Conservation (phyloP, 1,140 invertebrate genomes). For the Aphaenogaster ashmeadi region DNA sequence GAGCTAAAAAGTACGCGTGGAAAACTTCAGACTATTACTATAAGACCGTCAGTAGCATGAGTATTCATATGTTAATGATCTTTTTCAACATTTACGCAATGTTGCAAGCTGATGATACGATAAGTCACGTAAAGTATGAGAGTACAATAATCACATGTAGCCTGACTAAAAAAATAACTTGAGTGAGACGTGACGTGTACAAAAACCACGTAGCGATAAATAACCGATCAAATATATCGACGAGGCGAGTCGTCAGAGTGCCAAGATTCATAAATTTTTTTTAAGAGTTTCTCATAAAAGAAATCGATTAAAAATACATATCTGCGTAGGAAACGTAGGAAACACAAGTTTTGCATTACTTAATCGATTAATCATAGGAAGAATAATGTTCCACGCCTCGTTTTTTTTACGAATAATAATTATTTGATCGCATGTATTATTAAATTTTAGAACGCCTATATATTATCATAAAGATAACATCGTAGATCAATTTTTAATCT, state of each 20-base stretch:
- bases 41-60: neutral
- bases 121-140: constrained; percentile 18
- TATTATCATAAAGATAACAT: constrained; percentile 24
- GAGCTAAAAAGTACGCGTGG: neutral
- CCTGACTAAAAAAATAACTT: constrained; percentile 27
- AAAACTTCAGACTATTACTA: constrained; percentile 17
- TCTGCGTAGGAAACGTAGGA: neutral
- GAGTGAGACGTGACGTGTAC: neutral
- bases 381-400: neutral
- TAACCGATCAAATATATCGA: constrained; percentile 20
- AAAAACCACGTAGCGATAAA: constrained; percentile 17
- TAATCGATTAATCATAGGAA: constrained; percentile 13
- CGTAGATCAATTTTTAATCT: constrained; percentile 8
- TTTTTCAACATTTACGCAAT: constrained; percentile 31
- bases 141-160: constrained; percentile 24
- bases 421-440: neutral
- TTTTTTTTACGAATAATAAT: constrained; percentile 1
- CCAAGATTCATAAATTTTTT: constrained; percentile 4
- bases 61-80: constrained; percentile 32
- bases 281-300: neutral
- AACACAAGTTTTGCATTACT: neutral
- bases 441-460: neutral
- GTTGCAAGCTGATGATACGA: constrained; percentile 5
- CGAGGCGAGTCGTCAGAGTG: neutral
- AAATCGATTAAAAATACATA: constrained; percentile 1